Percentiles rank a stretch among this genome's conserved stretches.
These are phyloP conservation scores for Notiomystis cincta DNA, from an alignment of 2,113 vertebrate species.

Conservation along the genomic window DNA sequence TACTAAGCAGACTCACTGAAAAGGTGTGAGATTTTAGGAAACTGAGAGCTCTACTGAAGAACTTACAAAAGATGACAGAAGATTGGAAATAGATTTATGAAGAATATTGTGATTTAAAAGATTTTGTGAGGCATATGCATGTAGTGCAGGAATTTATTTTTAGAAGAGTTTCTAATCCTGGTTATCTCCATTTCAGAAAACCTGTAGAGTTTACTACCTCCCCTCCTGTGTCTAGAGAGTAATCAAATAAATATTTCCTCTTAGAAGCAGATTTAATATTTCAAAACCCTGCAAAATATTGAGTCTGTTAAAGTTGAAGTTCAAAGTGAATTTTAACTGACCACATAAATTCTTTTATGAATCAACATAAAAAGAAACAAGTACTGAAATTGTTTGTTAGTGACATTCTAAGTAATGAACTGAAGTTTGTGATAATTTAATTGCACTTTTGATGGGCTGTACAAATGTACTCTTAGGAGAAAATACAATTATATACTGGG, in stretches of 20 bases:
- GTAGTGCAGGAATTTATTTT: not conserved
- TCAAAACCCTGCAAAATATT: not conserved
- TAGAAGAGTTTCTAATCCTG: not conserved
- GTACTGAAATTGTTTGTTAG: not conserved
- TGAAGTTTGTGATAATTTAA: conserved; percentile 17
- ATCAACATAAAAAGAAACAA: not conserved
- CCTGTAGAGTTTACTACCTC: not conserved
- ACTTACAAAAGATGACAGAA: not conserved
- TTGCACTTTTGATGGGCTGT: not conserved
- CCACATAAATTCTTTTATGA: conserved; percentile 1
- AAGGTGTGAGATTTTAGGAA: not conserved
- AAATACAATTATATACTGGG: not conserved
- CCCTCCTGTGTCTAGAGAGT: not conserved
- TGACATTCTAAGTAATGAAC: not conserved
- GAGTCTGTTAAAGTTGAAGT: not conserved
- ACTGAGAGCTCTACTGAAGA: not conserved
- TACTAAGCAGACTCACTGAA: not conserved
- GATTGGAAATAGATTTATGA: not conserved
- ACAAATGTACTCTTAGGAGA: not conserved
- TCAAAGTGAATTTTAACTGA: conserved; percentile 14
- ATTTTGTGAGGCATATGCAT: not conserved
- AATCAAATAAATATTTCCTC: not conserved
- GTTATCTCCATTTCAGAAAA: not conserved
- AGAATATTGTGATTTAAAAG: not conserved
- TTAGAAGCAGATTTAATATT: not conserved